These are phyloP conservation scores for Gortyna flavago DNA, from an alignment of 2,888 invertebrate genomes.

Conservation along the genomic window DNA sequence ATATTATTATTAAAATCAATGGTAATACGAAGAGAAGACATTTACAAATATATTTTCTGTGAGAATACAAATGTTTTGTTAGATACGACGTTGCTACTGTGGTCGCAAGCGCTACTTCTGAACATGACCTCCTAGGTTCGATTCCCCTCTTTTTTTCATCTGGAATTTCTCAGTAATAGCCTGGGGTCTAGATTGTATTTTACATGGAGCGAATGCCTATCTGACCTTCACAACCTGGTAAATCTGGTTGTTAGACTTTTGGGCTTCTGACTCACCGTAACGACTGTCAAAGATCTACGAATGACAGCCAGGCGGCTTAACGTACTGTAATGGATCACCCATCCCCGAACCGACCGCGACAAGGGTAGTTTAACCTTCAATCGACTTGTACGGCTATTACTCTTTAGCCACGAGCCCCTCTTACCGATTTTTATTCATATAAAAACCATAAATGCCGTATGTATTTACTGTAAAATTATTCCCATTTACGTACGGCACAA, in stretches of 20 bases:
- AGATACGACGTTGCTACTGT: not conserved
- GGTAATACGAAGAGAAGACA: not conserved
- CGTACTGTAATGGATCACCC: not conserved
- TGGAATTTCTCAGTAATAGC: not conserved
- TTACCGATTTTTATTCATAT: not conserved
- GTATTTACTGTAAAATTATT: slow-evolving; percentile 18
- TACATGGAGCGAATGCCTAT: not conserved
- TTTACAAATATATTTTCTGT: not conserved
- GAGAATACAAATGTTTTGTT: not conserved
- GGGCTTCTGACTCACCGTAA: too few relatives aligned
- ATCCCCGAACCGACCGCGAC: not conserved
- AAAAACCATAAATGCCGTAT: not conserved
- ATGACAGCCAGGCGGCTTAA: too few relatives aligned
- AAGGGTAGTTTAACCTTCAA: not conserved
- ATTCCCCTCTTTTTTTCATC: not conserved
- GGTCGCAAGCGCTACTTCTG: not conserved
- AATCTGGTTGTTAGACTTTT: too few relatives aligned
- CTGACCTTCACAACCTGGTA: too few relatives aligned
- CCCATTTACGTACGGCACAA: slow-evolving; percentile 22
- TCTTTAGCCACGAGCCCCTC: too few relatives aligned
- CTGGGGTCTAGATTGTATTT: not conserved
- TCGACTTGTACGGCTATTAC: not conserved
- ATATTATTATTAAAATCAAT: slow-evolving; percentile 35
- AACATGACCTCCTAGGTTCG: not conserved
- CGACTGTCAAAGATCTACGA: too few relatives aligned